Percentiles rank a stretch among this genome's conserved stretches.
Conservation (phyloP, 2,797 vertebrate genomes). For the Spinus pinus region DNA sequence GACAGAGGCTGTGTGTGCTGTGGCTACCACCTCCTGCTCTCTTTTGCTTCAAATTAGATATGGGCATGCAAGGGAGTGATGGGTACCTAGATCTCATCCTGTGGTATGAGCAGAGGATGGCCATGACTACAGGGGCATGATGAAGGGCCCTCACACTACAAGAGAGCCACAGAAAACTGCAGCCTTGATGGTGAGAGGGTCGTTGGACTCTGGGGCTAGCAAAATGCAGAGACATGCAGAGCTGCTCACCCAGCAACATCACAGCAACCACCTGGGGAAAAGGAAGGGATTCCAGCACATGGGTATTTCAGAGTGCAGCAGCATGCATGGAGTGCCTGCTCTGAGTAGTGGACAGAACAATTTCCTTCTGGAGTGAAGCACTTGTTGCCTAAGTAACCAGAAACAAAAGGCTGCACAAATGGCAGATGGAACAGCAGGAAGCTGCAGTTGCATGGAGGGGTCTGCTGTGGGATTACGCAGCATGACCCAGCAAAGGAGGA, state of each 20-base stretch:
- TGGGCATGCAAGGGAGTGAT: not conserved
- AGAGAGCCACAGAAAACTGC: not conserved
- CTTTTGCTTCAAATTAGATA: not conserved
- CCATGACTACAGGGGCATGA: fast-evolving
- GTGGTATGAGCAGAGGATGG: not conserved
- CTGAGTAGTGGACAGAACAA: fast-evolving
- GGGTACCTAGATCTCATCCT: not conserved
- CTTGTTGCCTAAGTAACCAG: not conserved
- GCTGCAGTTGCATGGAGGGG: not conserved
- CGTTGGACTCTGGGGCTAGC: not conserved
- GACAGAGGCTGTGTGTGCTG: not conserved
- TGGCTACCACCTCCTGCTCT: not conserved
- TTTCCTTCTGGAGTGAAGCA: not conserved
- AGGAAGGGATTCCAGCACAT: fast-evolving
- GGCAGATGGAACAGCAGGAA: not conserved
- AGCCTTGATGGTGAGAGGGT: not conserved
- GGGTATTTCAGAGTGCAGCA: not conserved
- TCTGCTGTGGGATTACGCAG: not conserved
- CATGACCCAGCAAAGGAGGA: not conserved
- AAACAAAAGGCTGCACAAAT: not conserved
- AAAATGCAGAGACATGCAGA: not conserved
- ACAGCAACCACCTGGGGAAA: not conserved
- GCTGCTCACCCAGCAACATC: not conserved
- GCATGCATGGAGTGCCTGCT: too few relatives aligned
- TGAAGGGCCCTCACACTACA: not conserved